These are phyloP conservation scores for Myotis lucifugus DNA, from an alignment of 2,113 vertebrate species.

Conservation along the genomic window DNA sequence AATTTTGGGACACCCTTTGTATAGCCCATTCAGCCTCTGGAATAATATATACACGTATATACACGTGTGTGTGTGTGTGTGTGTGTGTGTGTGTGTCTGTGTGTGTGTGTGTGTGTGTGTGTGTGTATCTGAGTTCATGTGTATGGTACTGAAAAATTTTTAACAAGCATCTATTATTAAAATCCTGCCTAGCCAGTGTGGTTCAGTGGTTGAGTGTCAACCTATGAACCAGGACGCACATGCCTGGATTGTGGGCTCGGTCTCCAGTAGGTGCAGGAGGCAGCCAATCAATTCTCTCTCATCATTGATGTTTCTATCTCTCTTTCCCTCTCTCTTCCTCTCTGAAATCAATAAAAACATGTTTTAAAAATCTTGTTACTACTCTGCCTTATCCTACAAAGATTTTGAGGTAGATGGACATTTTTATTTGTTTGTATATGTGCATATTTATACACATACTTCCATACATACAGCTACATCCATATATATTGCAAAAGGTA, in stretches of 20 bases:
- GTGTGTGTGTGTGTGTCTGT: neutral
- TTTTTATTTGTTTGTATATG: neutral
- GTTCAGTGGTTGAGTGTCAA: no score
- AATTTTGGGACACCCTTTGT: no score
- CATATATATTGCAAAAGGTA: neutral
- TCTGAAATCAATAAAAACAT: no score
- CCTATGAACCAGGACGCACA: no score
- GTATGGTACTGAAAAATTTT: neutral
- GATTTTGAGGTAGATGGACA: neutral
- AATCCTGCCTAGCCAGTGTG: neutral
- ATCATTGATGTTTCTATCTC: no score
- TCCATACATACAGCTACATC: neutral
- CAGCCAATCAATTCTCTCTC: no score
- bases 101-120: neutral
- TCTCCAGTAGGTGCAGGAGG: no score
- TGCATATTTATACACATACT: neutral
- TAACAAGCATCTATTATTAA: conserved; percentile 15
- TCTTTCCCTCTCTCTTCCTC: no score
- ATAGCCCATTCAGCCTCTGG: neutral
- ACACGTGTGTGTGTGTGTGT: neutral
- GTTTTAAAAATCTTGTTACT: neutral
- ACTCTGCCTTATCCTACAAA: neutral
- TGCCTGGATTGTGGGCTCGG: no score
- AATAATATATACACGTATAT: neutral
- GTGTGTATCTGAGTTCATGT: neutral